phyloP scores from a whole-genome alignment of 2,888 invertebrate species.

The Deroplatys truncata region DNA sequence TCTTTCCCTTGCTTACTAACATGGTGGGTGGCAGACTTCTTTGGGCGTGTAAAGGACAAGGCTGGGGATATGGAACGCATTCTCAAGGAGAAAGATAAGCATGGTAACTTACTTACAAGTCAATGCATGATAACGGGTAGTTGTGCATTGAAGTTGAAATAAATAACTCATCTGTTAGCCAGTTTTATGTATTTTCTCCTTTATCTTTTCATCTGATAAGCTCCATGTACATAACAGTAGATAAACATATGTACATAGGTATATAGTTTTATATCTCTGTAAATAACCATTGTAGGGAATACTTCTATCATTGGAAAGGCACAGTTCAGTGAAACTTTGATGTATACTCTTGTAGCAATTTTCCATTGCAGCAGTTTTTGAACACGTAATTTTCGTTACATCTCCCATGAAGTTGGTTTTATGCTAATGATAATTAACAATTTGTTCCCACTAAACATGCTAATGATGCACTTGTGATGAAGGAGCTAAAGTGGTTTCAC shows the following conservation, averaged over 20 bases:
- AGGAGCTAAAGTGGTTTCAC: too few species aligned
- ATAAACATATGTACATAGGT: background rate
- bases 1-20: constrained; percentile 7
- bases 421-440: too few species aligned
- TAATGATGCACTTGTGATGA: too few species aligned
- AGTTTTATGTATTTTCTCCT: background rate
- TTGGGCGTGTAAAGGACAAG: constrained; percentile 95
- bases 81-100: constrained; percentile 88
- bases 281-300: background rate
- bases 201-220: background rate
- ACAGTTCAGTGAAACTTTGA: background rate
- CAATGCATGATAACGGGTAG: background rate
- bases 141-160: background rate
- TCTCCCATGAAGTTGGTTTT: too few species aligned
- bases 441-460: too few species aligned
- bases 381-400: too few species aligned
- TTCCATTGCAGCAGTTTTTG: too few species aligned
- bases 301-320: background rate
- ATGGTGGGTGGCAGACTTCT: constrained; percentile 64
- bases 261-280: background rate
- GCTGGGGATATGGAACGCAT: constrained; percentile 89
- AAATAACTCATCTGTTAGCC: background rate
- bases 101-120: constrained; percentile 52
- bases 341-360: background rate
- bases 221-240: background rate